Conservation (phyloP, 2,888 invertebrate genomes). For the Colletes collaris region DNA sequence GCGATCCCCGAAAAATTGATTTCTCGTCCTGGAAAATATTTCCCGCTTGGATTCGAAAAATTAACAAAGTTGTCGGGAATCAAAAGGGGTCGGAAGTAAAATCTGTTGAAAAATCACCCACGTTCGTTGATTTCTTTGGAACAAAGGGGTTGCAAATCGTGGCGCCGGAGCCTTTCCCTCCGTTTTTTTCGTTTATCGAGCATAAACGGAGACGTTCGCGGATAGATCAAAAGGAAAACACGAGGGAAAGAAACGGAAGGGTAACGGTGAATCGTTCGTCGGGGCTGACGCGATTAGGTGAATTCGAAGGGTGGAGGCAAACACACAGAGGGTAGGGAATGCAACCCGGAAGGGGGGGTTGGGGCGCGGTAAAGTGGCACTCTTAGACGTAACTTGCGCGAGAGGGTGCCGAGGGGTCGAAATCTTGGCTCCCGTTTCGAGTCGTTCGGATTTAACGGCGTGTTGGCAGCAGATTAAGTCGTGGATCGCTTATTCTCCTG, state of each 20-base stretch:
- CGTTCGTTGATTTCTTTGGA: too few species aligned
- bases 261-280: slow-evolving; percentile 12
- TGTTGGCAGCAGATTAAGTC: slow-evolving; percentile 57
- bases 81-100: too few species aligned
- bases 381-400: slow-evolving; percentile 13
- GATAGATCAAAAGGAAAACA: neutral
- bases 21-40: too few species aligned
- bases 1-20: too few species aligned
- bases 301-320: slow-evolving; percentile 15
- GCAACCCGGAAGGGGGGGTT: neutral
- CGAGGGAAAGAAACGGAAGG: neutral
- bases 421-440: slow-evolving; percentile 55
- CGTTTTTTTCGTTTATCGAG: neutral
- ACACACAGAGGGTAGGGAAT: slow-evolving; percentile 4
- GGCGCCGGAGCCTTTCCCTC: neutral
- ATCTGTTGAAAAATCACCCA: too few species aligned
- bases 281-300: slow-evolving; percentile 35
- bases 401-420: slow-evolving; percentile 25
- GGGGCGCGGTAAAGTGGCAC: slow-evolving; percentile 12
- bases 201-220: neutral
- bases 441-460: slow-evolving; percentile 62
- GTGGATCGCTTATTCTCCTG: slow-evolving; percentile 36
- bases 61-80: too few species aligned
- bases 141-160: too few species aligned
- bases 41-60: too few species aligned